Conservation (phyloP, 2,113 vertebrate species). For the Microcebus jonahi region DNA sequence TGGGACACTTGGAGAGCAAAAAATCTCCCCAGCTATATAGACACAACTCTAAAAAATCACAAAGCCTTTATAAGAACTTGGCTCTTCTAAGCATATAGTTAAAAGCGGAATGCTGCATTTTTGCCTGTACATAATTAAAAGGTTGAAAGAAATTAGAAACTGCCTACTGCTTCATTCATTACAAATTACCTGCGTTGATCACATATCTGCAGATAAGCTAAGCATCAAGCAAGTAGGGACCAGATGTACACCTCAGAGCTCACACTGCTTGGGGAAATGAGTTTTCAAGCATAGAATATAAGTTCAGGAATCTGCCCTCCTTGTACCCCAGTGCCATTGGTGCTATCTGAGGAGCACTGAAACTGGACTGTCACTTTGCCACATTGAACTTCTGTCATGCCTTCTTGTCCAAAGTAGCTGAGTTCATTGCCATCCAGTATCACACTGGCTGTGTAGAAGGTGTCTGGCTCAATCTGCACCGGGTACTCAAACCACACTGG, state of each 20-base stretch:
- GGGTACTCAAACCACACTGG: constrained; percentile 98
- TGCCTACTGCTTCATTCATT: constrained; percentile 73
- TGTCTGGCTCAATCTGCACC: constrained; percentile 97
- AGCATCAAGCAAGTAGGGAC: constrained; percentile 74
- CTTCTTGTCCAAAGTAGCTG: constrained; percentile 98
- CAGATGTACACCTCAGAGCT: constrained; percentile 57
- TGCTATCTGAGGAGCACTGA: constrained; percentile 99
- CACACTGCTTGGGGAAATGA: constrained; percentile 44
- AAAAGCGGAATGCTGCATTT: constrained; percentile 80
- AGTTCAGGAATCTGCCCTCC: constrained; percentile 98
- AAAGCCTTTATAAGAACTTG: constrained; percentile 74
- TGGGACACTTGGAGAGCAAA: constrained; percentile 46
- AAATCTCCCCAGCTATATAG: constrained; percentile 20
- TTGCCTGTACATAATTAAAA: constrained; percentile 78
- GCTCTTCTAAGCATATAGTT: constrained; percentile 78
- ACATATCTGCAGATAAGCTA: constrained; percentile 79
- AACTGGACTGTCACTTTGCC: constrained; percentile 98
- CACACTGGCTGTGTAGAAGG: constrained; percentile 97
- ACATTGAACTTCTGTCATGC: constrained; percentile 98
- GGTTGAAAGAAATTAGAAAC: constrained; percentile 78
- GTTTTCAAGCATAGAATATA: constrained; percentile 95
- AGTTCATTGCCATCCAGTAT: constrained; percentile 96
- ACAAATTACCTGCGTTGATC: constrained; percentile 76
- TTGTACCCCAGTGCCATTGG: constrained; percentile 97
- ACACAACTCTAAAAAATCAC: constrained; percentile 62